These are phyloP conservation scores for Parasteatoda tepidariorum DNA, from an alignment of 1,140 invertebrate species.

Conservation along the genomic window DNA sequence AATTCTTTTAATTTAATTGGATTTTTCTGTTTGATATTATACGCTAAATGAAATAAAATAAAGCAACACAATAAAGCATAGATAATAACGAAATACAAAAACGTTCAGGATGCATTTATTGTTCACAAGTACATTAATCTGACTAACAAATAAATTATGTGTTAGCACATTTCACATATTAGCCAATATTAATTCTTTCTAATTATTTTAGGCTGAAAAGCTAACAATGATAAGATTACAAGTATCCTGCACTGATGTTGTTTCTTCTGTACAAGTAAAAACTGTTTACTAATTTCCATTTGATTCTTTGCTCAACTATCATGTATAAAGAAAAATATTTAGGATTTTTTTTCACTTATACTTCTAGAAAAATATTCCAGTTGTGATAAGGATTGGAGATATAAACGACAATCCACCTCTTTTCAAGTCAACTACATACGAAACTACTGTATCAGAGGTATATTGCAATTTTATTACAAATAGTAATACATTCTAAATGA, in stretches of 20 bases:
- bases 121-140: too few species aligned
- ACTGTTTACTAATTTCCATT: not conserved
- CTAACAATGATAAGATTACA: conserved; percentile 51
- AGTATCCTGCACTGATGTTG: conserved; percentile 32
- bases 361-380: conserved; percentile 78
- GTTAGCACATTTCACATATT: too few species aligned
- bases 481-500: too few species aligned
- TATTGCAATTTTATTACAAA: too few species aligned
- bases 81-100: too few species aligned
- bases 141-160: not conserved
- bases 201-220: conserved; percentile 45
- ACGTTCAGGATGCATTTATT: too few species aligned
- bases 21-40: too few species aligned
- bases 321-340: not conserved
- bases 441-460: conserved; percentile 88
- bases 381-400: conserved; percentile 89
- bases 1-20: too few species aligned
- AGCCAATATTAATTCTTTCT: not conserved
- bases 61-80: too few species aligned
- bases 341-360: not conserved
- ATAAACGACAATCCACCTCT: conserved; percentile 83
- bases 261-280: conserved; percentile 5
- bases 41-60: too few species aligned
- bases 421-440: conserved; percentile 78
- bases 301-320: too few species aligned